Base-by-base conservation (phyloP, 2,113 vertebrate species). In the Heterocephalus glaber region DNA sequence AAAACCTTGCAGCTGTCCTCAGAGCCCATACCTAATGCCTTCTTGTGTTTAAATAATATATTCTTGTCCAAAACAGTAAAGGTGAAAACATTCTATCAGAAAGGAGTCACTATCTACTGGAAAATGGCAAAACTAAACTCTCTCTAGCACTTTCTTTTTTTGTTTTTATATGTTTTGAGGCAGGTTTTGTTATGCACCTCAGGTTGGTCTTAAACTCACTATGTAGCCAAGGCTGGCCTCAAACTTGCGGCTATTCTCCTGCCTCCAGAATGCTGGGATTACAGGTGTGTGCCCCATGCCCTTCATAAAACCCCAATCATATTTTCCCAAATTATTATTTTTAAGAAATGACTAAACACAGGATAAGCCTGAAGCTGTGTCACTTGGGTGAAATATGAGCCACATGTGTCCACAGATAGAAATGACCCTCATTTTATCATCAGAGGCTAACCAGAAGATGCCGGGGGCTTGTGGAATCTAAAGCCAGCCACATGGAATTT, bases 401-500 rank as follows among this genome's bases (percentile, higher is more conserved):
- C 80, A 87, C 79, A n/a, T 49, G 84, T 92, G 66, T 66, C 49
- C 84, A 56, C 35, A 20, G 91, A 33, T 16, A 96, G 93, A 94
- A 96, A 92, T 56, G 66, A 80, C 41, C 35, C 35, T 35, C 33
- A 68, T 76, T 88, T 92, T 61, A 77, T 72, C 86, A 81, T 41
- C n/a, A 79, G 82, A 96, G 60, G 83, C 44, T 47, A 65, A 91
- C 49, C 30, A 63, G 82, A 86, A 80, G 38, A 77, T 41, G 74
- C 68, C 92, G 56, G 61, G 16, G 80, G 26, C 95, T 89, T 70
- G 89, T 86, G 80, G 65, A 88, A 86, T 79, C 47, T n/a, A 82
- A 86, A 85, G 49, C 60, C 92, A 94, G 74, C 80, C 89, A 82
- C 24, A 86, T 93, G 84, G 89, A 41, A 49, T 86, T 82, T 95